phyloP scores from a whole-genome alignment of 2,797 vertebrate genomes.

The Myripristis murdjan region DNA sequence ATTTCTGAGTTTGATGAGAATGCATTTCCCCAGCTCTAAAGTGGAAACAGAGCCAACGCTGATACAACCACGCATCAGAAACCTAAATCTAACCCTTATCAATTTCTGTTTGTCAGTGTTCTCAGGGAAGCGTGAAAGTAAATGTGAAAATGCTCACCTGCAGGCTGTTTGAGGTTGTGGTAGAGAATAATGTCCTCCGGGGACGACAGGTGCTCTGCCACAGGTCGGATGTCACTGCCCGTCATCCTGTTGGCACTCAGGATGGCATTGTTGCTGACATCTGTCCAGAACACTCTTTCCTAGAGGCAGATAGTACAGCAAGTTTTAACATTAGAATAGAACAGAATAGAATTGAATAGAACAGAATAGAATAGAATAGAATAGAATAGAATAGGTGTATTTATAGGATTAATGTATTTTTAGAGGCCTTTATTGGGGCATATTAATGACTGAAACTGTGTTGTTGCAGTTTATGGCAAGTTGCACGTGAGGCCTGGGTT shows the following conservation, averaged over 20 bases:
- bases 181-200: constrained; percentile 92
- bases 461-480: constrained; percentile 14
- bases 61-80: neutral
- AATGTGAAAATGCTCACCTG: constrained; percentile 76
- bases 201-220: constrained; percentile 88
- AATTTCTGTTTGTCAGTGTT: neutral
- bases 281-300: constrained; percentile 94
- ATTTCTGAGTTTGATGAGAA: too few species aligned
- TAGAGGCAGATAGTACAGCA: constrained; percentile 54
- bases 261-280: constrained; percentile 90
- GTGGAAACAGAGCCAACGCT: neutral
- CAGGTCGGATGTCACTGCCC: constrained; percentile 83
- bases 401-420: neutral
- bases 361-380: neutral
- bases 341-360: too few species aligned
- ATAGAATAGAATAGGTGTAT: neutral
- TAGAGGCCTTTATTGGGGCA: neutral
- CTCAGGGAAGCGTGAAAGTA: neutral
- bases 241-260: constrained; percentile 92
- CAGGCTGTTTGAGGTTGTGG: constrained; percentile 91
- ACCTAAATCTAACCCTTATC: neutral
- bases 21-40: neutral
- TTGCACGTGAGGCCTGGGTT: constrained; percentile 12
- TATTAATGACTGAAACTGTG: neutral
- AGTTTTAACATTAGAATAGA: constrained; percentile 1